Conservation (phyloP, 2,888 invertebrate genomes). For the Dorcus hopei region DNA sequence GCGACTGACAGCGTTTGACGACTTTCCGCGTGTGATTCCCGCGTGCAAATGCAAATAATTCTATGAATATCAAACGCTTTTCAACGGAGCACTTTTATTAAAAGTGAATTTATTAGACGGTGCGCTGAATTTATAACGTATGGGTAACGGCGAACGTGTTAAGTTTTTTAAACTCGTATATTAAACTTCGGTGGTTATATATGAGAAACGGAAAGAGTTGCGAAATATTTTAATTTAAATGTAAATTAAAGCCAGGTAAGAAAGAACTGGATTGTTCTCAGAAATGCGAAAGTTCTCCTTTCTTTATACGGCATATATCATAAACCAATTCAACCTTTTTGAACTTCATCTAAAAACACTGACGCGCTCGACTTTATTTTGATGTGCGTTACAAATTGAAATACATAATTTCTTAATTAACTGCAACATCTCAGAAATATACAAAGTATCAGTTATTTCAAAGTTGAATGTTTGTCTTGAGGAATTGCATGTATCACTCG, state of each 20-base stretch:
- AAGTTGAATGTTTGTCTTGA: too few species aligned
- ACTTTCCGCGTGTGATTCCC: too few species aligned
- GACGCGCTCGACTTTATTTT: too few species aligned
- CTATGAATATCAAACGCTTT: not conserved
- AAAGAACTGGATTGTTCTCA: not conserved
- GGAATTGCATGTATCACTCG: too few species aligned
- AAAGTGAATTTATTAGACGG: not conserved
- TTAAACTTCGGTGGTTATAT: not conserved
- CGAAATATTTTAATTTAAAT: constrained; percentile 17
- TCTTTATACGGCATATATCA: too few species aligned
- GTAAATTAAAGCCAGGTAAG: constrained; percentile 12
- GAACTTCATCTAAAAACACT: too few species aligned
- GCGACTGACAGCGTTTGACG: too few species aligned
- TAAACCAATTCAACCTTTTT: too few species aligned
- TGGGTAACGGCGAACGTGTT: not conserved
- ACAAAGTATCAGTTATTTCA: too few species aligned
- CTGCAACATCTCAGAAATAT: too few species aligned
- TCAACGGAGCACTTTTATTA: not conserved
- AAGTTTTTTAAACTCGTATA: not conserved
- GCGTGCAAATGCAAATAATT: not conserved
- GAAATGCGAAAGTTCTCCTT: not conserved
- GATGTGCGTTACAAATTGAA: too few species aligned
- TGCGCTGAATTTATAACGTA: not conserved
- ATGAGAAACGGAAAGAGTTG: constrained; percentile 5
- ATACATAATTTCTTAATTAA: too few species aligned